Percentiles rank a stretch among this genome's conserved stretches.
Conservation (phyloP, 2,888 invertebrate genomes). For the Drosophila kuntzei region DNA sequence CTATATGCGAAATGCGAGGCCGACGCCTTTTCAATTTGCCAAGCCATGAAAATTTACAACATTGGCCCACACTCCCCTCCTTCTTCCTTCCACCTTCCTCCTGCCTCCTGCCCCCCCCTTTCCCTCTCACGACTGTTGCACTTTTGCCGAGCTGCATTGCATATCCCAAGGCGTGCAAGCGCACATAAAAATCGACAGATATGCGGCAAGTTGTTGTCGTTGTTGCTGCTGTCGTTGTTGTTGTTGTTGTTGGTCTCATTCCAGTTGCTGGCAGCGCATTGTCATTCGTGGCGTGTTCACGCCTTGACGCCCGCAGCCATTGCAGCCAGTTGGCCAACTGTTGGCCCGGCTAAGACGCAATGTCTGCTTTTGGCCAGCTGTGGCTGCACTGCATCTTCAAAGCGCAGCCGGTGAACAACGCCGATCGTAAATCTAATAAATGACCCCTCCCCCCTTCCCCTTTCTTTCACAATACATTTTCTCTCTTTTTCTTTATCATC, state of each 20-base stretch:
- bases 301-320: conserved; percentile 79
- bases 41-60: conserved; percentile 72
- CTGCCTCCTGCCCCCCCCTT: not conserved
- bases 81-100: too few relatives aligned
- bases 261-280: conserved; percentile 60
- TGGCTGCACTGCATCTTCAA: conserved; percentile 66
- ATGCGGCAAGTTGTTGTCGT: conserved; percentile 59
- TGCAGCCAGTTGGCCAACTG: conserved; percentile 24
- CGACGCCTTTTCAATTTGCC: conserved; percentile 81
- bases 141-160: conserved; percentile 64
- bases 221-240: conserved; percentile 29
- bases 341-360: conserved; percentile 14
- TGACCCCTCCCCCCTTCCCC: conserved; percentile 31
- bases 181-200: conserved; percentile 84
- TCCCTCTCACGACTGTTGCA: not conserved
- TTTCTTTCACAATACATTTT: not conserved
- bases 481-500: not conserved
- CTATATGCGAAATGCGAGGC: conserved; percentile 73
- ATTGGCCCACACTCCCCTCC: conserved; percentile 23
- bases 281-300: conserved; percentile 80
- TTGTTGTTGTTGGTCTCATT: conserved; percentile 30
- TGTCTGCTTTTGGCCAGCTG: conserved; percentile 17
- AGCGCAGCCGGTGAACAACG: conserved; percentile 50
- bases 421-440: conserved; percentile 83
- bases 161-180: conserved; percentile 82